phyloP scores from a whole-genome alignment of 2,888 invertebrate genomes.

The Galeruca laticollis region DNA sequence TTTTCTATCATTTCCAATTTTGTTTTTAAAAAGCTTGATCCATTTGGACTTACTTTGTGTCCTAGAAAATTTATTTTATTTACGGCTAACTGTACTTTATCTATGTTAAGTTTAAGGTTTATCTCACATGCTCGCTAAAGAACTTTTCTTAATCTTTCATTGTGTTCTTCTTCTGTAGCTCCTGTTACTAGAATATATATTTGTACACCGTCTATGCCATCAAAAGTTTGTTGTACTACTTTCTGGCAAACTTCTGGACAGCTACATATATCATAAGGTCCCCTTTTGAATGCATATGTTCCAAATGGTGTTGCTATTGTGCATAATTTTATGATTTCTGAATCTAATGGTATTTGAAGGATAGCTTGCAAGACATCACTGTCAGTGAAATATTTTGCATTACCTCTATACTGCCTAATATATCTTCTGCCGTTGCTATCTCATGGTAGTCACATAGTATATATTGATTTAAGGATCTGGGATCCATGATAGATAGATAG shows the following conservation, averaged over 20 bases:
- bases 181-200: conserved; percentile 4
- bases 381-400: conserved; percentile 1
- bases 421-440: conserved; percentile 3
- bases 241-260: conserved; percentile 8
- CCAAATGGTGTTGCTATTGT: conserved; percentile 13
- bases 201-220: not conserved
- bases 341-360: conserved; percentile 8
- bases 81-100: conserved; percentile 1
- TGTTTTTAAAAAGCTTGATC: conserved; percentile 9
- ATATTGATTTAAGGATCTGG: not conserved
- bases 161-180: not conserved
- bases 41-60: not conserved
- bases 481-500: conserved; percentile 1
- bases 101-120: conserved; percentile 7
- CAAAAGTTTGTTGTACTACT: not conserved
- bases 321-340: conserved; percentile 1
- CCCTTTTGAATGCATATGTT: too few species aligned
- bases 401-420: not conserved
- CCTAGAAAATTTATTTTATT: not conserved
- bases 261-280: conserved; percentile 5
- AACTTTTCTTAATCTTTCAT: not conserved
- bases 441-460: not conserved
- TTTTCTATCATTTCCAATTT: conserved; percentile 16
- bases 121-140: not conserved
- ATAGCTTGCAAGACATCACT: not conserved